Base-by-base conservation (phyloP, 2,797 vertebrate genomes). In the Meda fulgida region DNA sequence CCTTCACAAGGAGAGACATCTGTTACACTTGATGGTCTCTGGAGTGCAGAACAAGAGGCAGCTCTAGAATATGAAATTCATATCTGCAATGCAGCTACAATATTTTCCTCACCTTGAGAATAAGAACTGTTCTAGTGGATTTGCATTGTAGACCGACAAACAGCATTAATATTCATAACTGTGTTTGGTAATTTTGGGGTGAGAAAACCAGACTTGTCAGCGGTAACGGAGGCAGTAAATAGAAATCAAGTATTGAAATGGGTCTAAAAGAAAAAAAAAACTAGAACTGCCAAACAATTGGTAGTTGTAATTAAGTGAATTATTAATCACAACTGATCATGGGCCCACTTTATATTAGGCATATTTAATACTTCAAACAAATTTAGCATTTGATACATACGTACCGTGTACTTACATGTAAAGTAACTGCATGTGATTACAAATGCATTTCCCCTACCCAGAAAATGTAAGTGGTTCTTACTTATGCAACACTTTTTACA, bases 51-150 rank as follows among this genome's bases (percentile, higher is more conserved):
- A 84, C 75, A 43, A 78, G 83, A 51, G 46, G 65, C 83, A 77
- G 63, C 63, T 78, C 65, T 78, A 78, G 83, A 84, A 84, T 84
- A 84, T 84, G 75, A 84, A 84, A 58, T 78, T 69, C 21, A 31
- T 77, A 77, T 78, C 83, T 84, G 83, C 83, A 84, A 77, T 84
- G 83, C 83, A 84, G 83, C 83, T 43, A 67, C 36, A 53, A 55
- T 4, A 69, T 36, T 67, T 48, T 2, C 38, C 40, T 48, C 60
- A 46, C 40, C 18, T 46, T 18, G 53, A 77, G 31, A 77, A 77
- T 58, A 58, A 38, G 51, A 58, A 34, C 13, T 38, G 51, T 53
- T 77, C 13, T 7, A n/a, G 48, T 60, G 53, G 51, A 78, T 60
- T 40, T 40, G 34, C 46, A 75, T 31, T 23, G 14, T 23, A 76